These are phyloP conservation scores for Pseudorasbora parva DNA, from an alignment of 2,113 vertebrate species.

Conservation along the genomic window DNA sequence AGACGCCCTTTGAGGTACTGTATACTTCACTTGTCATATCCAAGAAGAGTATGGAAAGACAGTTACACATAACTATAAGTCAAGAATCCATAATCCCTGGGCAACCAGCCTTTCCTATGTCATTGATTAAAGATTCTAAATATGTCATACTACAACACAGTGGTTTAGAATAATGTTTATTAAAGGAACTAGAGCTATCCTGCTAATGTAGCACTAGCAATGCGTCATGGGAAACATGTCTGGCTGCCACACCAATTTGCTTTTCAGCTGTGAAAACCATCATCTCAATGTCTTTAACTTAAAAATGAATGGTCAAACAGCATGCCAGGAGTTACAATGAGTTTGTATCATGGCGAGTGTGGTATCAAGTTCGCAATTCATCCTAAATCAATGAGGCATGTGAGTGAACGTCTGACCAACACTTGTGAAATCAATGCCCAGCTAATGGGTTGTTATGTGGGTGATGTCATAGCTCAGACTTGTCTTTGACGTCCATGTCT, in stretches of 20 bases:
- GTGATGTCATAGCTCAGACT: slow-evolving; percentile 10
- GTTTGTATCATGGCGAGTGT: neutral
- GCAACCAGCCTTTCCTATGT: neutral
- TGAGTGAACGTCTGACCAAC: slow-evolving; percentile 20
- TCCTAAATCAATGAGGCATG: neutral
- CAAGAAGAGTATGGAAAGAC: neutral
- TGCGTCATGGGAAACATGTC: slow-evolving; percentile 17
- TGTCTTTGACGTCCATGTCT: slow-evolving; percentile 29
- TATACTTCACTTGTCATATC: neutral
- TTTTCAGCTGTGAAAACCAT: slow-evolving; percentile 6
- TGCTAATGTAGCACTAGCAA: neutral
- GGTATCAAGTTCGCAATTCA: neutral
- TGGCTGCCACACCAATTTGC: slow-evolving; percentile 5
- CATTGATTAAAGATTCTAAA: slow-evolving; percentile 1
- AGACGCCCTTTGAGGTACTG: slow-evolving; percentile 81
- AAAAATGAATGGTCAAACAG: neutral
- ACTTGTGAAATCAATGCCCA: neutral
- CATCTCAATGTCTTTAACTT: neutral
- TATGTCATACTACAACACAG: neutral
- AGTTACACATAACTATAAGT: neutral
- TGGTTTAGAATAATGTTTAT: slow-evolving; percentile 8
- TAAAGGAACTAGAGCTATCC: slow-evolving; percentile 31
- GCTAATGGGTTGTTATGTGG: neutral
- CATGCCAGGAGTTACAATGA: neutral
- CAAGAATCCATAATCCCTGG: neutral